phyloP scores from a whole-genome alignment of 1,140 invertebrate species.

The Harlomillsia oculata region DNA sequence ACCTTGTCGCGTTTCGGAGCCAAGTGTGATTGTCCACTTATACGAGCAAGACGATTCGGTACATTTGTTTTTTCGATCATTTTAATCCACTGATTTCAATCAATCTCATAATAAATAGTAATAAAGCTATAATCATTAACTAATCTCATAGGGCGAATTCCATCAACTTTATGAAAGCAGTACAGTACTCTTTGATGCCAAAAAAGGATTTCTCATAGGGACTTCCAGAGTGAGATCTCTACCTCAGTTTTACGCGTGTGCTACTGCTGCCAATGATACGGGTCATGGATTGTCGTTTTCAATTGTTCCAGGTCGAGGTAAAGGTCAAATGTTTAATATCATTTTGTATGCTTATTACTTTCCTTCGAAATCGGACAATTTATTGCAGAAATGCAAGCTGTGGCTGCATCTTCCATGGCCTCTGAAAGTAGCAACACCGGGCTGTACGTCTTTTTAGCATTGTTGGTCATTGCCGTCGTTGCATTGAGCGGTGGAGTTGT shows the following conservation, averaged over 20 bases:
- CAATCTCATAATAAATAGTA: no score
- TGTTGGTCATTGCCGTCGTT: not conserved
- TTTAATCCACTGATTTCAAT: no score
- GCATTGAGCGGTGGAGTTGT: not conserved
- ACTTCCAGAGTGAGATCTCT: not conserved
- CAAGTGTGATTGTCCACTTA: not conserved
- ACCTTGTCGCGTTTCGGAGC: conserved; percentile 2
- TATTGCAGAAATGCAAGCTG: no score
- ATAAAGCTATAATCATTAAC: no score
- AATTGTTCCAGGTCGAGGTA: not conserved
- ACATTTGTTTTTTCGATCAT: no score
- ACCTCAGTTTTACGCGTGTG: conserved; percentile 1
- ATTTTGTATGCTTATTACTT: not conserved
- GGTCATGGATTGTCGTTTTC: conserved; percentile 7
- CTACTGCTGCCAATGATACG: not conserved
- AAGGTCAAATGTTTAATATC: not conserved
- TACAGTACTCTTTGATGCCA: not conserved
- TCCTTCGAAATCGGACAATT: no score
- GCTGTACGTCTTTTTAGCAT: not conserved
- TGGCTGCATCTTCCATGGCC: no score
- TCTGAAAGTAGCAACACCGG: not conserved
- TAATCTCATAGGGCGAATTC: not conserved
- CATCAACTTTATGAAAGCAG: not conserved
- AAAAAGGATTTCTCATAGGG: not conserved
- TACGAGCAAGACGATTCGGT: conserved; percentile 1